Base-by-base conservation (phyloP, 2,797 vertebrate species). In the Schizopygopsis pylzovi region DNA sequence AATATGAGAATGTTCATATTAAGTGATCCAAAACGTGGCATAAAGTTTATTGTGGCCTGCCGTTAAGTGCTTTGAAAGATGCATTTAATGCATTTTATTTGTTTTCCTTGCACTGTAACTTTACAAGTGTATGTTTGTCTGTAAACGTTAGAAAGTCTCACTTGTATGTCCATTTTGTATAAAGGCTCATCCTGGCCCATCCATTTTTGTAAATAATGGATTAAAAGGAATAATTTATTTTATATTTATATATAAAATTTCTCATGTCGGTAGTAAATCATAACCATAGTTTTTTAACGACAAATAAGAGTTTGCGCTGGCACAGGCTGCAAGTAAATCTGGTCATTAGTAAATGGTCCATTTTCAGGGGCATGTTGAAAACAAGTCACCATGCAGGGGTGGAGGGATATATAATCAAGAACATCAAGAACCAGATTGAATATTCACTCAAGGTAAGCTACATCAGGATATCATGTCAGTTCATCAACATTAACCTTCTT, bases 351-450 rank as follows among this genome's bases (percentile, higher is more conserved):
- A 11, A 39, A 73, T 84, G 9, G 4, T 89, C 63, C 6, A 80
- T n/a, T 90, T 94, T 89, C 91, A 99, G 98, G 93, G 98, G 96
- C 91, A 95, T 96, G 92, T 89, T 99, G 91, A 97, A 96, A 93
- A 97, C 95, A 68, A 97, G 97, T 86, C 94, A 94, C 86, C 98
- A 99, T 92, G 96, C 98, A 7, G 98, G 98, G 71, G 96, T 99
- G 16, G 96, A 98, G 92, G 98, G 97, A 86, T 99, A 97, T 90
- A 65, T 99, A 92, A 97, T 99, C 93, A 97, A 98, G 90, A 99
- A 98, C 89, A 97, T 99, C 89, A 98, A 95, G 94, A 97, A 96
- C 90, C 97, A 98, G 92, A 96, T 98, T 78, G 95, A 97, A 83
- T 65, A 92, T 1, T 94, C 97, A 0, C 92, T 99, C 90, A 96